Evolutionary conservation across 2,797 vertebrate genomes (phyloP), one percentile per base, ranked within the genome.

Genomic region (Botia kubotai): DNA sequence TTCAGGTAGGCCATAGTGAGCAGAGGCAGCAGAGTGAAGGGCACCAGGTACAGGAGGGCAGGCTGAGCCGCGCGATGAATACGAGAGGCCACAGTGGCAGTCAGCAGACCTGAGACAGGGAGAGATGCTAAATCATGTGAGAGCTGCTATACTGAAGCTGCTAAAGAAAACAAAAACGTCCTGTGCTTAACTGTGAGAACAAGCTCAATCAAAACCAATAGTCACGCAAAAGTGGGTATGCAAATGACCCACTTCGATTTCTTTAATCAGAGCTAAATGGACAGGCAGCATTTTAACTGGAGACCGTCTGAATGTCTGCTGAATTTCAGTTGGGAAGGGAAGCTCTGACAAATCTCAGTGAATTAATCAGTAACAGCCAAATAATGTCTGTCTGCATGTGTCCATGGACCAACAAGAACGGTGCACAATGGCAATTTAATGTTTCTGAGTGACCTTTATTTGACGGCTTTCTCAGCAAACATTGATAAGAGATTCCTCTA

Each of bases 1-100:
- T 99, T 99, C 94, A 99, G 93, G 91, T 99, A 99, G 93, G 98
- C 98, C 98, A 99, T 99, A 13, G 98, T 99, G 92, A 99, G 98
- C 87, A 99, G 97, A 77, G 98, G 98, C 96, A 99, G 93, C 91
- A 99, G 94, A 93, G 98, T 99, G 89, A 99, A 99, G 8, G 98
- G 98, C 89, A 99, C 98, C 95, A 99, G 93, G 91, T 99, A 99
- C 83, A 99, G 97, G 50, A 99, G 95, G 80, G 98, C 98, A 0
- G 98, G 98, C 91, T 99, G 98, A 84, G 98, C 98, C 14, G 98
- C 98, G 68, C 98, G 96, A 91, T 99, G 98, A 84, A 99, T 98
- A 83, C 98, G 95, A 85, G 98, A 99, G 1, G 98, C 98, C 91
- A 99, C 98, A 0, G 98, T 99, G 36, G 98, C 98, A 1, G 98